A percentile compares a stretch with the other conserved stretches of the same genome.
Evolutionary conservation across 2,113 vertebrate species (phyloP).

Genomic region (Jacana jacana): DNA sequence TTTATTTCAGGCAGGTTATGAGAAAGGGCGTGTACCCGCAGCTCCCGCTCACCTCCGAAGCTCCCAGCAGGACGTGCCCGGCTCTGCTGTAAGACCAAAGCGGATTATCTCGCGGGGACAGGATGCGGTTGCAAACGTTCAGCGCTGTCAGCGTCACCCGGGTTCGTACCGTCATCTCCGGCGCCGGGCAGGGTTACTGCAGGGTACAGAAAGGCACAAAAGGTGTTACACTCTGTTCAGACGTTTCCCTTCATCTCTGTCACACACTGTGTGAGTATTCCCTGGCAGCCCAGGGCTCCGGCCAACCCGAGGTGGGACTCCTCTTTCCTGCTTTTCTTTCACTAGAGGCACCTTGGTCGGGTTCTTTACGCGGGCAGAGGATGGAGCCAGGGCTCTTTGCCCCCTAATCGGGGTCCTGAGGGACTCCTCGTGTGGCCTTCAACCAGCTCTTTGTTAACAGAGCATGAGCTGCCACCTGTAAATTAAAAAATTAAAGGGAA

Average conservation of each 20-base stretch:
- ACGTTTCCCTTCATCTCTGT: slow-evolving; percentile 8
- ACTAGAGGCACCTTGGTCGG: background rate
- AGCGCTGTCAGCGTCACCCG: slow-evolving; percentile 35
- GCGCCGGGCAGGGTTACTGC: slow-evolving; percentile 38
- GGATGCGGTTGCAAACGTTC: slow-evolving; percentile 50
- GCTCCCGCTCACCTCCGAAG: background rate
- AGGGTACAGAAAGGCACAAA: slow-evolving; percentile 58
- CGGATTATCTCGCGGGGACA: slow-evolving; percentile 39
- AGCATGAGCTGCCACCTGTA: background rate
- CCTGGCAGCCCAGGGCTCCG: slow-evolving; percentile 3
- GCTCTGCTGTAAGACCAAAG: slow-evolving; percentile 32
- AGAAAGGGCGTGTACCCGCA: slow-evolving; percentile 20
- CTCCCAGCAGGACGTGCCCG: slow-evolving; percentile 38
- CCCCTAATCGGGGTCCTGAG: background rate
- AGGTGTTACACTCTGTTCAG: slow-evolving; percentile 3
- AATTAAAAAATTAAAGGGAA: background rate
- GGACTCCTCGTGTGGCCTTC: slow-evolving; percentile 7
- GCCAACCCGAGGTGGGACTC: background rate
- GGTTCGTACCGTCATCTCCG: too few relatives aligned
- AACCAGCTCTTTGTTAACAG: slow-evolving; percentile 16
- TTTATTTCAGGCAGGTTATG: slow-evolving; percentile 36
- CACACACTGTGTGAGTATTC: background rate
- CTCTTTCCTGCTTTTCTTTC: slow-evolving; percentile 30
- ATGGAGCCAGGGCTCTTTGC: background rate
- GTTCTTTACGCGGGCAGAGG: background rate